Conservation (phyloP, 2,113 vertebrate species). For the Silurus asotus region DNA sequence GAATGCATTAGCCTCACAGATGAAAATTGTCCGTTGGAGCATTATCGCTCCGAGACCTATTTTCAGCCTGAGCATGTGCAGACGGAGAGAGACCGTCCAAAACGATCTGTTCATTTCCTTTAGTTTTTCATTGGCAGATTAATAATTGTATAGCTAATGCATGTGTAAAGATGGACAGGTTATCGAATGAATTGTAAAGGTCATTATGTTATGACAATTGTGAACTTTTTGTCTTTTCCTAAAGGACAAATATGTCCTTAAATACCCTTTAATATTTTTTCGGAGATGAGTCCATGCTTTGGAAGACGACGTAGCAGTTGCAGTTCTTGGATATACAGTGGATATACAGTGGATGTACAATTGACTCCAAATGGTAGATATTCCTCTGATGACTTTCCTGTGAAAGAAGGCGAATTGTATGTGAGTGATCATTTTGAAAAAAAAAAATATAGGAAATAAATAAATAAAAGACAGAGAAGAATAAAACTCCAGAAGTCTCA, state of each 20-base stretch:
- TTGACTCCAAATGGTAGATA: neutral
- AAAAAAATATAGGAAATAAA: slow-evolving; percentile 1
- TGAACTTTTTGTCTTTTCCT: neutral
- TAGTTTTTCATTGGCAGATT: neutral
- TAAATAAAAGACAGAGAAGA: neutral
- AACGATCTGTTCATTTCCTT: neutral
- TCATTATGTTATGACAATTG: neutral
- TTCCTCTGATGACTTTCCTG: neutral
- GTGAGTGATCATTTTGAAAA: neutral
- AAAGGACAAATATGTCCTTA: neutral
- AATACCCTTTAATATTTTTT: neutral
- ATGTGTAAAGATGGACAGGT: neutral
- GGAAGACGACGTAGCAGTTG: neutral
- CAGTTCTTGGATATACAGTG: neutral
- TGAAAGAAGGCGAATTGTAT: neutral
- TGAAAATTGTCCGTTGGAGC: neutral
- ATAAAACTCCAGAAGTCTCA: slow-evolving; percentile 54
- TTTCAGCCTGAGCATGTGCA: neutral
- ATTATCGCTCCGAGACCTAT: neutral
- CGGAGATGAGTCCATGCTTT: slow-evolving; percentile 3
- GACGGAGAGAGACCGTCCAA: neutral
- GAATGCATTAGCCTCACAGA: slow-evolving; percentile 25
- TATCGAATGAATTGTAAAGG: neutral
- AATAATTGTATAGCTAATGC: no score
- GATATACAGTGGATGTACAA: neutral